Conservation (phyloP, 2,888 invertebrate genomes). For the Alitta virens region DNA sequence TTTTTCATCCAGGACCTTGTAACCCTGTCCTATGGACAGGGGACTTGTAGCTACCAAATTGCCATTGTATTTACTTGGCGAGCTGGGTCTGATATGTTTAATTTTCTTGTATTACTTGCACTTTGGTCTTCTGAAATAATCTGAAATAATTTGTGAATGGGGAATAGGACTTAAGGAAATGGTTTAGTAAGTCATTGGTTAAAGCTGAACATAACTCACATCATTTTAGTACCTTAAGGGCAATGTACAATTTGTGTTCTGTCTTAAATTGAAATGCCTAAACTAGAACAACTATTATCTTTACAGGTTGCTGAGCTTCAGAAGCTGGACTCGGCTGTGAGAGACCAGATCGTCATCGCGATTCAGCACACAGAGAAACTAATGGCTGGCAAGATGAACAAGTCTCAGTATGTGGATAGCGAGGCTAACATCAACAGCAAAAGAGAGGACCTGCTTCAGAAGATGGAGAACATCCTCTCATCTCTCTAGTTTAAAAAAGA, state of each 20-base stretch:
- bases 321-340: conserved; percentile 60
- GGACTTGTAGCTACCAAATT: too few relatives aligned
- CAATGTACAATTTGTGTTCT: not conserved
- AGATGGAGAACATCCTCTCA: conserved; percentile 49
- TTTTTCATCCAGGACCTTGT: too few relatives aligned
- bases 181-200: too few relatives aligned
- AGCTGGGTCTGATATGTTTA: too few relatives aligned
- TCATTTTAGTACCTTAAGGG: too few relatives aligned
- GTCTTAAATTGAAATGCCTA: not conserved
- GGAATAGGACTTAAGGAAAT: too few relatives aligned
- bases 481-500: conserved; percentile 16
- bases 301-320: conserved; percentile 62
- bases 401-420: conserved; percentile 64
- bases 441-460: conserved; percentile 61
- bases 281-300: not conserved
- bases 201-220: too few relatives aligned
- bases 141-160: too few relatives aligned
- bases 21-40: too few relatives aligned
- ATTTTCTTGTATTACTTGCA: too few relatives aligned
- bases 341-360: conserved; percentile 48
- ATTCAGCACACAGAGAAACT: conserved; percentile 65
- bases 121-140: too few relatives aligned
- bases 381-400: conserved; percentile 64
- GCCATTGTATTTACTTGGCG: too few relatives aligned
- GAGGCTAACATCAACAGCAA: conserved; percentile 63